Evolutionary conservation across 2,888 invertebrate genomes (phyloP).

Genomic region (Dascillus cervinus): DNA sequence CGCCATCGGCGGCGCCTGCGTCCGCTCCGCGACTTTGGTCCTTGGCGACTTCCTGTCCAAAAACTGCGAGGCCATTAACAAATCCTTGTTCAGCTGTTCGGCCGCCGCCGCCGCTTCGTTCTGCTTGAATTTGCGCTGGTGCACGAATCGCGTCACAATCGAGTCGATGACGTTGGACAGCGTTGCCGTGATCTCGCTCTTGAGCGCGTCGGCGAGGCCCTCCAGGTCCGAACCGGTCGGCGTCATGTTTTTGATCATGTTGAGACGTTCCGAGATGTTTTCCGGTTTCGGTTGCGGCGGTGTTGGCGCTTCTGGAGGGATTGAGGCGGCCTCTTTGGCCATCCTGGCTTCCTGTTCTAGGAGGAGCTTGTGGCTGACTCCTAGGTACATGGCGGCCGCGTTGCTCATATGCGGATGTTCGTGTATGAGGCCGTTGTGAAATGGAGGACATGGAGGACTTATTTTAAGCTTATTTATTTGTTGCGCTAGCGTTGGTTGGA

Average conservation of each 20-base stretch:
- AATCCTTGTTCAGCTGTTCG: constrained; percentile 78
- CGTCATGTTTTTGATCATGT: constrained; percentile 63
- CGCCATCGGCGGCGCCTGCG: constrained; percentile 43
- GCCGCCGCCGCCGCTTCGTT: constrained; percentile 73
- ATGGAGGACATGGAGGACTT: constrained; percentile 42
- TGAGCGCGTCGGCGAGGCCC: constrained; percentile 83
- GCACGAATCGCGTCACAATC: constrained; percentile 76
- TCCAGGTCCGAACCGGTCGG: constrained; percentile 76
- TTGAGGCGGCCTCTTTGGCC: constrained; percentile 54
- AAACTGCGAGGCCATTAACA: constrained; percentile 72
- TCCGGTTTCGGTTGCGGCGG: constrained; percentile 47
- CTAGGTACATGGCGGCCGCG: constrained; percentile 63
- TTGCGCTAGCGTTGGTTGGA: constrained; percentile 47
- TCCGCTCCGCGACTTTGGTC: constrained; percentile 61
- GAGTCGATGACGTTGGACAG: constrained; percentile 81
- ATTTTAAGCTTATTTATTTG: constrained; percentile 41
- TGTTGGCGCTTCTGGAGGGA: constrained; percentile 42
- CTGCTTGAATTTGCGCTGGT: constrained; percentile 72
- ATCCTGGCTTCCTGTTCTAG: constrained; percentile 72
- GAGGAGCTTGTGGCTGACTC: constrained; percentile 69
- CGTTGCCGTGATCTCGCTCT: constrained; percentile 81
- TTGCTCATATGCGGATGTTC: constrained; percentile 43
- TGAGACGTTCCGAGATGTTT: constrained; percentile 70
- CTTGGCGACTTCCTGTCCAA: constrained; percentile 79
- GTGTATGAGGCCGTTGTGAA: constrained; percentile 39